Evolutionary conservation across 2,888 invertebrate species (phyloP).

Genomic region (Gastrophysa polygoni): DNA sequence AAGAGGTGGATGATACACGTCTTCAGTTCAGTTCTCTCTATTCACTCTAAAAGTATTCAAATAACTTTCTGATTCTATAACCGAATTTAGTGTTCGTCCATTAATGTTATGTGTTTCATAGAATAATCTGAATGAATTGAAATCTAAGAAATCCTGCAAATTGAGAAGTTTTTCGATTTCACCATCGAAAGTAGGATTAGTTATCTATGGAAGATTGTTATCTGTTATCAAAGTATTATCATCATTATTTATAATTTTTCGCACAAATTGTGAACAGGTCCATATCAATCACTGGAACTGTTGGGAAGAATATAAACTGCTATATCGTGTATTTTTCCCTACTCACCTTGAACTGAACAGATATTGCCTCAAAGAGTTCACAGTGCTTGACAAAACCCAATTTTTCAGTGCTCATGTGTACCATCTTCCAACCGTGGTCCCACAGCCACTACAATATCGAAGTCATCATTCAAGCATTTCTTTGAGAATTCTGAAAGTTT

Average conservation of each 20-base stretch:
- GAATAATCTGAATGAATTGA: not conserved
- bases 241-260: too few species aligned
- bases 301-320: too few species aligned
- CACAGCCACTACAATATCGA: too few species aligned
- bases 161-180: conserved; percentile 1
- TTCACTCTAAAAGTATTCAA: not conserved
- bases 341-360: not conserved
- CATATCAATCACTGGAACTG: too few species aligned
- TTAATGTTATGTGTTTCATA: not conserved
- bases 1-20: too few species aligned
- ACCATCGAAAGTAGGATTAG: not conserved
- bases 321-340: not conserved
- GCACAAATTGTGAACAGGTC: too few species aligned
- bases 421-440: not conserved
- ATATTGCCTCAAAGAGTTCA: not conserved
- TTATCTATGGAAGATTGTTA: not conserved
- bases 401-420: not conserved
- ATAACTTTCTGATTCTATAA: not conserved
- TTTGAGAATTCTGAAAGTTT: not conserved
- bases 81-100: conserved; percentile 1
- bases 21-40: too few species aligned
- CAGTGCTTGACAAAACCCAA: not conserved
- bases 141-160: not conserved
- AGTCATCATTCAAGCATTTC: not conserved
- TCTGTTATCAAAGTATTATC: not conserved